These are phyloP conservation scores for Melangyna quadrimaculata DNA, from an alignment of 2,888 invertebrate genomes.

Conservation along the genomic window DNA sequence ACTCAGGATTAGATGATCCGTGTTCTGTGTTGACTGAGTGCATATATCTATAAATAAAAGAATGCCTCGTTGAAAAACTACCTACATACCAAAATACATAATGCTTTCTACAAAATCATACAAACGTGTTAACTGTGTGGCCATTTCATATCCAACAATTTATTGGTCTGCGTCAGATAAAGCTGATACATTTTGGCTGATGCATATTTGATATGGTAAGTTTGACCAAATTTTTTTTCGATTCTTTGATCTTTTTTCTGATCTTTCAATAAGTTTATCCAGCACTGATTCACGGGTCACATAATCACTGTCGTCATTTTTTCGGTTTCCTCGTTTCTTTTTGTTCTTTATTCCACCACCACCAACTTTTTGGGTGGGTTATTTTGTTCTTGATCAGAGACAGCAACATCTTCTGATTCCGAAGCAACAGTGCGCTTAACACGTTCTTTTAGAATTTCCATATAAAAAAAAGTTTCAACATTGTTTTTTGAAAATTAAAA, in stretches of 20 bases:
- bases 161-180: slow-evolving; percentile 84
- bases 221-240: slow-evolving; percentile 93
- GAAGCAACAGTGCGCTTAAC: slow-evolving; percentile 77
- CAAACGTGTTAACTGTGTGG: slow-evolving; percentile 86
- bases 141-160: slow-evolving; percentile 98
- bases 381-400: slow-evolving; percentile 71
- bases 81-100: not conserved
- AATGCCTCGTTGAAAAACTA: not conserved
- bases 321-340: slow-evolving; percentile 75
- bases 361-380: slow-evolving; percentile 44
- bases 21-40: slow-evolving; percentile 86
- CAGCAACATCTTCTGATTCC: slow-evolving; percentile 56
- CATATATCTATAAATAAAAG: slow-evolving; percentile 82
- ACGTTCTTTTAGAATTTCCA: slow-evolving; percentile 76
- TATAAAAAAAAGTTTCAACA: no score
- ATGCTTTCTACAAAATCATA: slow-evolving; percentile 6
- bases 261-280: slow-evolving; percentile 91
- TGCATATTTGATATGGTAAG: slow-evolving; percentile 92
- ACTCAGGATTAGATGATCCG: slow-evolving; percentile 86
- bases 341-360: slow-evolving; percentile 79
- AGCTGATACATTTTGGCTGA: slow-evolving; percentile 85
- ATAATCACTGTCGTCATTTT: slow-evolving; percentile 75
- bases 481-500: no score
- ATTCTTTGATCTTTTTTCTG: slow-evolving; percentile 88
- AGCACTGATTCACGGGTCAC: slow-evolving; percentile 83